These are phyloP conservation scores for Drosophila lacertosa DNA, from an alignment of 1,140 invertebrate genomes.

Conservation along the genomic window DNA sequence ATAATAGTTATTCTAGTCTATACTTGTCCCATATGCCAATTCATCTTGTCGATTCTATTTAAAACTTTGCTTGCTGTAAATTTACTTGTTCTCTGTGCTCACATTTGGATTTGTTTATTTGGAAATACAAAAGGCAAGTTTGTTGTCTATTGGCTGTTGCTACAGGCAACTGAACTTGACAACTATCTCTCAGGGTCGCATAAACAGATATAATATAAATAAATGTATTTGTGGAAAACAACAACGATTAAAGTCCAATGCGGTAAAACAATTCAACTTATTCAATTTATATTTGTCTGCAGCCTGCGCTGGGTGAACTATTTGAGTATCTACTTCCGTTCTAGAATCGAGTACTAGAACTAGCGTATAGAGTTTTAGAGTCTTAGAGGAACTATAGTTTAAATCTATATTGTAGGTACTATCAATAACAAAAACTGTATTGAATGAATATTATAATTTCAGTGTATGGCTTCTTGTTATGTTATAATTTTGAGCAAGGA, in stretches of 20 bases:
- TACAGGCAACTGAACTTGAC: conserved; percentile 44
- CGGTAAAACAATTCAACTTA: not conserved
- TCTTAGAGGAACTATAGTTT: no score
- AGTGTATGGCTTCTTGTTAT: no score
- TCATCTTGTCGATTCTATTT: conserved; percentile 31
- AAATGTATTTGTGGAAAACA: not conserved
- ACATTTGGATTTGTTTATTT: conserved; percentile 26
- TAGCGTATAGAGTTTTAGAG: no score
- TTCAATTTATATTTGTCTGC: no score
- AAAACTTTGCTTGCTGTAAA: not conserved
- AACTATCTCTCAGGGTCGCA: conserved; percentile 36
- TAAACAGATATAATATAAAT: not conserved
- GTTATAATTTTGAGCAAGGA: no score
- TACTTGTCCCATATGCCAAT: conserved; percentile 70
- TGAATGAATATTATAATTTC: no score
- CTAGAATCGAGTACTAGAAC: no score
- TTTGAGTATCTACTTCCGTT: no score
- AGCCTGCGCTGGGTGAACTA: no score
- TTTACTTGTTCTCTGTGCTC: not conserved
- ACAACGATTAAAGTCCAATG: not conserved
- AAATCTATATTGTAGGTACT: no score
- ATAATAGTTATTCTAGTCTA: not conserved
- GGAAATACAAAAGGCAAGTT: conserved; percentile 14
- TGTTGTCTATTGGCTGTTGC: conserved; percentile 26
- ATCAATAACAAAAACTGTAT: no score